These are phyloP conservation scores for Gulo gulo DNA, from an alignment of 2,113 vertebrate species.

Conservation along the genomic window DNA sequence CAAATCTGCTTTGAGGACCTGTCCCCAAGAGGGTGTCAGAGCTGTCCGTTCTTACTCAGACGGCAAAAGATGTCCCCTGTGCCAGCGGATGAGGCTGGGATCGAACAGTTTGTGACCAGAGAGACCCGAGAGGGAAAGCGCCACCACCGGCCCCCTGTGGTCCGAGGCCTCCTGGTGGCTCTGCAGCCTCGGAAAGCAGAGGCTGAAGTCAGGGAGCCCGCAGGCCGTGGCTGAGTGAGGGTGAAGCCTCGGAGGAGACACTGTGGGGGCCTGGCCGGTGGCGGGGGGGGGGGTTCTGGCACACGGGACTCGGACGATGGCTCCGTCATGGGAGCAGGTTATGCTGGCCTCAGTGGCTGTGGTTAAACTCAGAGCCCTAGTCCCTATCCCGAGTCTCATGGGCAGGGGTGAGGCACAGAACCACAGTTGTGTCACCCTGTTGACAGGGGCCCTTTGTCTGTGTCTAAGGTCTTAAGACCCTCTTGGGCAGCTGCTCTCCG, in stretches of 20 bases:
- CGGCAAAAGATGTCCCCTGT: neutral
- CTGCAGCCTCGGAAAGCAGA: neutral
- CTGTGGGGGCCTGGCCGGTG: too few species aligned
- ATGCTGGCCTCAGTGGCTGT: accelerated
- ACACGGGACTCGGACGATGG: accelerated
- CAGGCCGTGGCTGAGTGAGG: neutral
- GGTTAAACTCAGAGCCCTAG: neutral
- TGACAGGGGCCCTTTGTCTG: neutral
- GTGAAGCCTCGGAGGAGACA: too few species aligned
- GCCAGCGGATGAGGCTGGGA: neutral
- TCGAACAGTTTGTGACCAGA: neutral
- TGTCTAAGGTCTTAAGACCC: neutral
- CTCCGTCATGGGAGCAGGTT: accelerated
- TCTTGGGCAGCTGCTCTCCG: neutral
- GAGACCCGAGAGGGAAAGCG: neutral
- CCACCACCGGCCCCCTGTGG: neutral
- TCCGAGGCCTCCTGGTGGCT: neutral
- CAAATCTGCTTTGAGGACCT: neutral
- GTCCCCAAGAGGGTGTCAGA: neutral
- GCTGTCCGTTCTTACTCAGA: neutral
- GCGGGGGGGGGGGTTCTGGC: too few species aligned
- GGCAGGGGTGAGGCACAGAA: neutral
- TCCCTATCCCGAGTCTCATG: accelerated
- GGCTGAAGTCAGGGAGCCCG: neutral
- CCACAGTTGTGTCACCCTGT: neutral